These are phyloP conservation scores for Sipunculus nudus DNA, from an alignment of 2,888 invertebrate genomes.

Conservation along the genomic window DNA sequence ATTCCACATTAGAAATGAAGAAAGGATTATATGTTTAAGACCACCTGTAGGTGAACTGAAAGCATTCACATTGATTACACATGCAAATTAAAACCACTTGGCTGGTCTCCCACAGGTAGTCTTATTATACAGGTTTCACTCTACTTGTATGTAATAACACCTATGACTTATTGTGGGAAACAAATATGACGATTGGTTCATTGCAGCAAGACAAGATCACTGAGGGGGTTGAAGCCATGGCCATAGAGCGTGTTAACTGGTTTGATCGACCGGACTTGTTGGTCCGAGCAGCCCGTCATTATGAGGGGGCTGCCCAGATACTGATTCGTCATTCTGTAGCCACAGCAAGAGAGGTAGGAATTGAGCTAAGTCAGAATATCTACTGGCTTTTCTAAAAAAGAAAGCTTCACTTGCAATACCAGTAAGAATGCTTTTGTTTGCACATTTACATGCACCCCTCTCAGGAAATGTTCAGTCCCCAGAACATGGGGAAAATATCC, in stretches of 20 bases:
- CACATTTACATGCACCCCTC: too few species aligned
- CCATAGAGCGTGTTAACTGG: conserved; percentile 64
- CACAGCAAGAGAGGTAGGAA: conserved; percentile 60
- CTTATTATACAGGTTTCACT: background rate
- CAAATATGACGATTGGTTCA: too few species aligned
- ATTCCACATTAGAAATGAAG: too few species aligned
- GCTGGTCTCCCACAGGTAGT: background rate
- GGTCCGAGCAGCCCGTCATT: conserved; percentile 70
- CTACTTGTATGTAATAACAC: background rate
- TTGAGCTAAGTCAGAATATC: background rate
- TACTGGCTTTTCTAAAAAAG: too few species aligned
- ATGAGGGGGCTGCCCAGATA: conserved; percentile 69
- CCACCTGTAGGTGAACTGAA: too few species aligned
- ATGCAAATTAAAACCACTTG: too few species aligned
- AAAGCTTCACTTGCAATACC: background rate
- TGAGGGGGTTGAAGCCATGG: conserved; percentile 60
- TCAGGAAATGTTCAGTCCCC: too few species aligned
- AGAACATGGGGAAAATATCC: too few species aligned
- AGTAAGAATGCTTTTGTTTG: conserved; percentile 9
- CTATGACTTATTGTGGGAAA: too few species aligned
- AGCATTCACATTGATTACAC: too few species aligned
- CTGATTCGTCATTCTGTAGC: conserved; percentile 67
- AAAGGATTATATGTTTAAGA: too few species aligned
- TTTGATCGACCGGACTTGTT: conserved; percentile 63
- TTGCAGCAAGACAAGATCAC: conserved; percentile 50